Conservation (phyloP, 2,888 invertebrate species). For the Drosophila lacicola region DNA sequence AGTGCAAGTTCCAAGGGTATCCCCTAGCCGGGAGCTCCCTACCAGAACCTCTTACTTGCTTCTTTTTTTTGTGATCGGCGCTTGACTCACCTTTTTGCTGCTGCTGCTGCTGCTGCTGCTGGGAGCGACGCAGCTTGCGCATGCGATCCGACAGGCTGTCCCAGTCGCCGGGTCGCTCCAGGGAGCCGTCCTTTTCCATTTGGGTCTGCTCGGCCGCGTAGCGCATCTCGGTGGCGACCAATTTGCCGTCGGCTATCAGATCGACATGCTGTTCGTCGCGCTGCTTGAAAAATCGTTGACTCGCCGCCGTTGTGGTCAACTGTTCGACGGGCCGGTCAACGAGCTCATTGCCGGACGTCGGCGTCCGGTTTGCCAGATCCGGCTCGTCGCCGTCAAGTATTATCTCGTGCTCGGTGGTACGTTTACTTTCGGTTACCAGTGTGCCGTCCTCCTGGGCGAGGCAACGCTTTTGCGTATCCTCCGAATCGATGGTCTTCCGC, state of each 20-base stretch:
- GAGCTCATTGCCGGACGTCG: conserved; percentile 70
- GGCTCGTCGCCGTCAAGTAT: conserved; percentile 88
- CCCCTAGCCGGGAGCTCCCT: no score
- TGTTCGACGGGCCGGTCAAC: conserved; percentile 80
- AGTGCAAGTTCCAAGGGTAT: no score
- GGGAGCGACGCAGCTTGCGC: conserved; percentile 88
- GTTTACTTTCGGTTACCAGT: conserved; percentile 93
- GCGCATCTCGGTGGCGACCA: conserved; percentile 92
- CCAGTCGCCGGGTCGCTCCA: conserved; percentile 90
- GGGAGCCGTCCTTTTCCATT: conserved; percentile 89
- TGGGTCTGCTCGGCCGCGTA: conserved; percentile 93
- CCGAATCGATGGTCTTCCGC: conserved; percentile 93
- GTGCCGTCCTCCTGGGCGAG: conserved; percentile 93
- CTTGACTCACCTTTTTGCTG: conserved; percentile 84
- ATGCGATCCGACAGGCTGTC: conserved; percentile 92
- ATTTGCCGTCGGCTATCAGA: conserved; percentile 92
- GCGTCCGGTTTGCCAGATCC: neutral
- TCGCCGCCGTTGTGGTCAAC: conserved; percentile 86
- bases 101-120: conserved; percentile 84
- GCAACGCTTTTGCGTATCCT: conserved; percentile 92
- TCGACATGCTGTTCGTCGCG: conserved; percentile 93
- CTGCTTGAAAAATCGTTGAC: conserved; percentile 89
- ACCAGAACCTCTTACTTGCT: no score
- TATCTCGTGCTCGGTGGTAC: conserved; percentile 93
- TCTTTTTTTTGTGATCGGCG: neutral